Evolutionary conservation across 2,888 invertebrate species (phyloP).

Genomic region (Podotricha telesiphe): DNA sequence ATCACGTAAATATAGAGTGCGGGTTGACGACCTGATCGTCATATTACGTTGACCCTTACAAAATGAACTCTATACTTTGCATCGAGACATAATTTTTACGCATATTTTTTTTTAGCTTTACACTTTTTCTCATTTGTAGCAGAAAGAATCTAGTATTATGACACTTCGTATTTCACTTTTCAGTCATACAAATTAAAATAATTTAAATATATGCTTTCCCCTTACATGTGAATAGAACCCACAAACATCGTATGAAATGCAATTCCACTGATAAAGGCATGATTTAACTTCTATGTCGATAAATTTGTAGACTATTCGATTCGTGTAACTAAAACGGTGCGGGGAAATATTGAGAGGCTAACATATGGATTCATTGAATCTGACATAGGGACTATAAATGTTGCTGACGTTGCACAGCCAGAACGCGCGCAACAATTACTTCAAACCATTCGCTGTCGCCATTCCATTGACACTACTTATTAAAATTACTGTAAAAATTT

Average conservation of each 20-base stretch:
- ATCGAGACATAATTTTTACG: neutral
- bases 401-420: slow-evolving; percentile 25
- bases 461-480: slow-evolving; percentile 15
- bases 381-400: slow-evolving; percentile 21
- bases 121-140: no score
- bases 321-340: neutral
- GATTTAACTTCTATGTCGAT: no score
- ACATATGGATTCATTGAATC: slow-evolving; percentile 11
- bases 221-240: no score
- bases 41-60: slow-evolving; percentile 18
- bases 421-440: slow-evolving; percentile 36
- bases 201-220: no score
- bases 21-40: slow-evolving; percentile 54
- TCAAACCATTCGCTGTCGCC: slow-evolving; percentile 27
- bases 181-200: no score
- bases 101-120: neutral
- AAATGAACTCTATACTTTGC: neutral
- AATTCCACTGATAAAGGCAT: no score
- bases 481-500: neutral
- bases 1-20: slow-evolving; percentile 51
- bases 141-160: no score
- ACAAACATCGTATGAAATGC: no score
- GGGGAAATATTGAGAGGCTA: neutral
- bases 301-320: neutral
- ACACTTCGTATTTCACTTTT: no score